These are phyloP conservation scores for Kryphioiulus occultus DNA, from an alignment of 2,888 invertebrate species.

Conservation along the genomic window DNA sequence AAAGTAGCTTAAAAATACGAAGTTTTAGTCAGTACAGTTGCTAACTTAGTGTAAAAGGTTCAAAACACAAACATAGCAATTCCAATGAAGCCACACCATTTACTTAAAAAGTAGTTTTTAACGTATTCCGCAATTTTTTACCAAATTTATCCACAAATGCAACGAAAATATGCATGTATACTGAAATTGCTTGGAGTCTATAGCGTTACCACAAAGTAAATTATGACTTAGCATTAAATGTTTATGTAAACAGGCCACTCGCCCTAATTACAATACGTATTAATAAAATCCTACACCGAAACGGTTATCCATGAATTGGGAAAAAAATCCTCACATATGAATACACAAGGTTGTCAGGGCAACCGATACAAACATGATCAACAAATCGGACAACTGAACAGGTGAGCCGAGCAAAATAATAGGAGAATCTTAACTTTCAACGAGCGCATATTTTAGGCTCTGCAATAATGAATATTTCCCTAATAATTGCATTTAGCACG, in stretches of 20 bases:
- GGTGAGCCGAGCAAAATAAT: not conserved
- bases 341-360: not conserved
- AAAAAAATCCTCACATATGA: not conserved
- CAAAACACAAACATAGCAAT: too few relatives aligned
- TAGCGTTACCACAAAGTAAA: not conserved
- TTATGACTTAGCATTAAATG: not conserved
- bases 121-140: too few relatives aligned
- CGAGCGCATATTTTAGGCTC: not conserved
- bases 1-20: too few relatives aligned
- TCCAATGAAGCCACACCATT: too few relatives aligned
- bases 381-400: not conserved
- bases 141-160: too few relatives aligned
- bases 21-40: too few relatives aligned
- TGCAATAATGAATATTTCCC: not conserved
- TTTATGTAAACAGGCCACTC: constrained; percentile 3
- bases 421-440: not conserved
- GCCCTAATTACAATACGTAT: constrained; percentile 8
- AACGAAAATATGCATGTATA: not conserved
- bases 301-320: not conserved
- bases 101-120: too few relatives aligned
- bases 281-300: constrained; percentile 1
- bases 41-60: too few relatives aligned
- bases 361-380: not conserved
- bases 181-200: not conserved
- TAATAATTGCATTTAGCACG: constrained; percentile 23